These are phyloP conservation scores for Spisula solida DNA, from an alignment of 2,888 invertebrate genomes.

Conservation along the genomic window DNA sequence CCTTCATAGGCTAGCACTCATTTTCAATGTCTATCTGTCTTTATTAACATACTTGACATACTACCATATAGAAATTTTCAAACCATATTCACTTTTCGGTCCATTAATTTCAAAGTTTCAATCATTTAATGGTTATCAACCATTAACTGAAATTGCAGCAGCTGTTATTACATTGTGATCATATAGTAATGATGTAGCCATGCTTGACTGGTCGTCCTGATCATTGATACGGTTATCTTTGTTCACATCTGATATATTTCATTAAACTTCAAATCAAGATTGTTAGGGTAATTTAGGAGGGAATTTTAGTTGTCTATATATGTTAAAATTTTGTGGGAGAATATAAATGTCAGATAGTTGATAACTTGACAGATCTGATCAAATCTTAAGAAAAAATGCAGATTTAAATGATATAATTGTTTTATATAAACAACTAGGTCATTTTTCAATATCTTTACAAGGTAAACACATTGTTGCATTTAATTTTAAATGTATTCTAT, in stretches of 20 bases:
- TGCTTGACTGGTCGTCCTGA: not conserved
- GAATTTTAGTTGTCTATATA: not conserved
- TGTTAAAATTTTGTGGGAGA: not conserved
- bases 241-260: constrained; percentile 4
- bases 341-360: not conserved
- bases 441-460: not conserved
- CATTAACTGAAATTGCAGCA: constrained; percentile 15
- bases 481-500: not conserved
- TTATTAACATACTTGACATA: too few species aligned
- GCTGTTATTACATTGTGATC: not conserved
- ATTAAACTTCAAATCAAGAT: not conserved
- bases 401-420: not conserved
- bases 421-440: not conserved
- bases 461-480: not conserved
- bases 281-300: not conserved
- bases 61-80: too few species aligned
- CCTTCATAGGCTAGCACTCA: too few species aligned
- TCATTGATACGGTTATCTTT: not conserved
- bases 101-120: constrained; percentile 7
- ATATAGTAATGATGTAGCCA: not conserved
- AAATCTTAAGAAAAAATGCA: not conserved
- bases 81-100: not conserved
- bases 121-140: not conserved
- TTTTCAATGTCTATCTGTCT: too few species aligned
- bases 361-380: constrained; percentile 17